phyloP scores from a whole-genome alignment of 2,888 invertebrate genomes.

The Volucella inanis region DNA sequence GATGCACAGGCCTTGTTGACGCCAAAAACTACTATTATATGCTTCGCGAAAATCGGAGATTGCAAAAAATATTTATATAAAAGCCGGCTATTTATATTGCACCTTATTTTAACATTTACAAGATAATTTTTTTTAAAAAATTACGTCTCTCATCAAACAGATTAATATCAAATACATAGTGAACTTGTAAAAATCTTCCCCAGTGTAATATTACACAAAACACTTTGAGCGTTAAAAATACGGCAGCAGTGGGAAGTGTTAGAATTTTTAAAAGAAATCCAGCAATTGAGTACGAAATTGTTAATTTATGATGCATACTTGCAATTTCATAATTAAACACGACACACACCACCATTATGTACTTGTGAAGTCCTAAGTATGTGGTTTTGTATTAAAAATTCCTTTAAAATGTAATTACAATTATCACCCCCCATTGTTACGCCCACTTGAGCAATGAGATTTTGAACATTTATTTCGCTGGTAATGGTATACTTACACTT shows the following conservation, averaged over 20 bases:
- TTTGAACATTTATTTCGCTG: slow-evolving; percentile 18
- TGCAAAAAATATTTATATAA: too few relatives aligned
- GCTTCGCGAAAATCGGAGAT: too few relatives aligned
- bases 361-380: too few relatives aligned
- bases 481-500: slow-evolving; percentile 85
- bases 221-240: background rate
- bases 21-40: too few relatives aligned
- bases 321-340: background rate
- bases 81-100: too few relatives aligned
- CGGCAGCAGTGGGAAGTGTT: background rate
- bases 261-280: background rate
- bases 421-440: background rate
- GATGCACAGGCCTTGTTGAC: too few relatives aligned
- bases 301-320: slow-evolving; percentile 24
- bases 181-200: slow-evolving; percentile 15
- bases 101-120: too few relatives aligned
- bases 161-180: background rate
- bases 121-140: too few relatives aligned
- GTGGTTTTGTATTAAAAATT: background rate
- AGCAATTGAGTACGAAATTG: background rate
- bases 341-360: background rate
- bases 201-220: slow-evolving; percentile 1
- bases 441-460: slow-evolving; percentile 1
- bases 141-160: too few relatives aligned
- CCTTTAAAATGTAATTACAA: slow-evolving; percentile 11